Evolutionary conservation across 2,888 invertebrate species (phyloP).

Genomic region (Yponomeuta evonymella): DNA sequence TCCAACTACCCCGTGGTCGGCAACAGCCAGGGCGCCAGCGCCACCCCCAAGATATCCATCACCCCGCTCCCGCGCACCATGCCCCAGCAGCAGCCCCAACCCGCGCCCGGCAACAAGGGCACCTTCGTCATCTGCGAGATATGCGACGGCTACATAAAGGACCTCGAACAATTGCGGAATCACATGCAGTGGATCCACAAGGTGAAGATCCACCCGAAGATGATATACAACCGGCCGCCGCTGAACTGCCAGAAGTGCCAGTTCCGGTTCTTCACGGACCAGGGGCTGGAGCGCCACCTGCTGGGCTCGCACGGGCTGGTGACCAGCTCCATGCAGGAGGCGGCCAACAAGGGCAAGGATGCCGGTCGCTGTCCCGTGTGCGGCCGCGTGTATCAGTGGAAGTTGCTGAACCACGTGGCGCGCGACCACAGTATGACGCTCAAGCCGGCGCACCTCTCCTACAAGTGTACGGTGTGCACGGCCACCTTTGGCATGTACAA

Average conservation of each 20-base stretch:
- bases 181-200: slow-evolving; percentile 99
- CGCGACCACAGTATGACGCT: slow-evolving; percentile 93
- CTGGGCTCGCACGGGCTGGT: slow-evolving; percentile 95
- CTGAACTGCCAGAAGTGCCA: slow-evolving; percentile 97
- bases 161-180: slow-evolving; percentile 94
- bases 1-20: slow-evolving; percentile 52
- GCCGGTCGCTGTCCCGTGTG: slow-evolving; percentile 96
- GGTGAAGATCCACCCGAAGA: slow-evolving; percentile 96
- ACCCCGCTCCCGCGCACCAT: slow-evolving; percentile 88
- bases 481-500: slow-evolving; percentile 97
- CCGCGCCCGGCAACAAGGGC: slow-evolving; percentile 77
- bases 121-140: slow-evolving; percentile 97
- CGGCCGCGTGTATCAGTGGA: slow-evolving; percentile 96
- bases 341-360: slow-evolving; percentile 95
- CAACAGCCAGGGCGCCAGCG: slow-evolving; percentile 56
- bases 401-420: slow-evolving; percentile 92
- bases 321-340: slow-evolving; percentile 96
- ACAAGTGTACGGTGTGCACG: slow-evolving; percentile 96
- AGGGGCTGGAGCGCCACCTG: slow-evolving; percentile 96
- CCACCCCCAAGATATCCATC: slow-evolving; percentile 94
- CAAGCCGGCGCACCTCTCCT: slow-evolving; percentile 94
- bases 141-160: slow-evolving; percentile 97
- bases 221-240: slow-evolving; percentile 96
- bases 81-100: slow-evolving; percentile 61
- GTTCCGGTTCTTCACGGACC: slow-evolving; percentile 96